phyloP scores from a whole-genome alignment of 2,888 invertebrate genomes.

The Matsumyia berberina region DNA sequence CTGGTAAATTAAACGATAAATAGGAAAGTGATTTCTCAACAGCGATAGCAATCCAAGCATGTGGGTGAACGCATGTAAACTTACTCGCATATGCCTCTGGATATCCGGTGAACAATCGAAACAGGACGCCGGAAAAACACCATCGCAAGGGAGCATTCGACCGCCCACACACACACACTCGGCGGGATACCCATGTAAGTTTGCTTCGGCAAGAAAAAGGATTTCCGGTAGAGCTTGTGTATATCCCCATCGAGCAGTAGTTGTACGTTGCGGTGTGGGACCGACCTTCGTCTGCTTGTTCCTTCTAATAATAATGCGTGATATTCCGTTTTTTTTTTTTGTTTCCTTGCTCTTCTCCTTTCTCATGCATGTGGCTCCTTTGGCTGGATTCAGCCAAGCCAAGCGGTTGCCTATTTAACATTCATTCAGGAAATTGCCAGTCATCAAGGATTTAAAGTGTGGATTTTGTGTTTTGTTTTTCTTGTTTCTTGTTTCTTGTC shows the following conservation, averaged over 20 bases:
- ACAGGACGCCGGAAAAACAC: conserved; percentile 41
- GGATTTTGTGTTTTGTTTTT: conserved; percentile 41
- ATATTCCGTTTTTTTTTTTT: conserved; percentile 19
- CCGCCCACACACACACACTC: not conserved
- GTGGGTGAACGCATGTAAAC: conserved; percentile 45
- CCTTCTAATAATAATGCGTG: conserved; percentile 54
- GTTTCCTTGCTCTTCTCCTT: no score
- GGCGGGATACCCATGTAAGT: conserved; percentile 22
- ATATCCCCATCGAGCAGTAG: conserved; percentile 17
- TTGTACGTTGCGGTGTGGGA: conserved; percentile 7
- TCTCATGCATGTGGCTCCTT: not conserved
- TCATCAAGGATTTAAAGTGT: conserved; percentile 64
- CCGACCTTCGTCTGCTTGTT: conserved; percentile 3
- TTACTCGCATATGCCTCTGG: conserved; percentile 42
- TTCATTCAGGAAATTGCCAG: conserved; percentile 59
- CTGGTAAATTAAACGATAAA: conserved; percentile 57
- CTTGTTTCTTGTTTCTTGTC: not conserved
- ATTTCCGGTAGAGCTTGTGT: conserved; percentile 47
- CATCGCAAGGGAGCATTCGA: conserved; percentile 7
- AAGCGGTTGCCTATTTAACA: conserved; percentile 40
- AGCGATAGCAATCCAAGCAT: conserved; percentile 27
- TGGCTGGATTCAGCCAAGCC: not conserved
- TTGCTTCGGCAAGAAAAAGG: conserved; percentile 50
- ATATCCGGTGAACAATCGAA: conserved; percentile 50
- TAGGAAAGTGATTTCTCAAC: conserved; percentile 40